Conservation (phyloP, 2,797 vertebrate genomes). For the Psittacula derbiana region DNA sequence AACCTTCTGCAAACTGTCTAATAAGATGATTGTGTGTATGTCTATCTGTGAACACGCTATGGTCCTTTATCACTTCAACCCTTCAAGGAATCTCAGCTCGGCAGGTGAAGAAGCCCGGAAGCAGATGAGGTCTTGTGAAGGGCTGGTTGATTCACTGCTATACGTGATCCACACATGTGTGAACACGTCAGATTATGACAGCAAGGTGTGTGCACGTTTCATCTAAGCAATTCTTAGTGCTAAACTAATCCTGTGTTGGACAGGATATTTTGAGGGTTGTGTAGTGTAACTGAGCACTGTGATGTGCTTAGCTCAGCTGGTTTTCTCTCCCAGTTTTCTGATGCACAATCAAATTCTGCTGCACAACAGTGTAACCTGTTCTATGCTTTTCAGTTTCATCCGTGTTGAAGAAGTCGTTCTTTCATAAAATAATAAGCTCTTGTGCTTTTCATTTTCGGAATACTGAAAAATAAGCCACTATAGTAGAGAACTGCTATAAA, state of each 20-base stretch:
- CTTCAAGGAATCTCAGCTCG: slow-evolving; percentile 93
- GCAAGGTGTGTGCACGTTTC: slow-evolving; percentile 84
- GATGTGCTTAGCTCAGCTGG: not conserved
- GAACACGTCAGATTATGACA: slow-evolving; percentile 97
- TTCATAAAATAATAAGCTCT: not conserved
- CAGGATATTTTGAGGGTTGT: not conserved
- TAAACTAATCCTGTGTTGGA: not conserved
- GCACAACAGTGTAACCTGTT: not conserved
- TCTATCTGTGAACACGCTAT: accelerated
- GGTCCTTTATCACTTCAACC: not conserved
- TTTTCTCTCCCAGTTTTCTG: accelerated
- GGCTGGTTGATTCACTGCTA: slow-evolving; percentile 93
- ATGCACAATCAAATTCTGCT: not conserved
- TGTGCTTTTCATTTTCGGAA: not conserved
- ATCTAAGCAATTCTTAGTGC: not conserved
- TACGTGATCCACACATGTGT: slow-evolving; percentile 98
- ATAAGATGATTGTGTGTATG: accelerated
- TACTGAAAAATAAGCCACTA: not conserved
- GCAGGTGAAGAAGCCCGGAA: slow-evolving; percentile 96
- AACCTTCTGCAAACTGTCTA: not conserved
- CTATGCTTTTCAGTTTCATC: not conserved
- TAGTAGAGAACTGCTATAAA: not conserved
- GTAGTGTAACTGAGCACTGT: accelerated
- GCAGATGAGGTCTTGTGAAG: slow-evolving; percentile 94
- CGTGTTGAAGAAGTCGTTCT: not conserved